Conservation (phyloP, 2,888 invertebrate genomes). For the Drosophila fungiperda region DNA sequence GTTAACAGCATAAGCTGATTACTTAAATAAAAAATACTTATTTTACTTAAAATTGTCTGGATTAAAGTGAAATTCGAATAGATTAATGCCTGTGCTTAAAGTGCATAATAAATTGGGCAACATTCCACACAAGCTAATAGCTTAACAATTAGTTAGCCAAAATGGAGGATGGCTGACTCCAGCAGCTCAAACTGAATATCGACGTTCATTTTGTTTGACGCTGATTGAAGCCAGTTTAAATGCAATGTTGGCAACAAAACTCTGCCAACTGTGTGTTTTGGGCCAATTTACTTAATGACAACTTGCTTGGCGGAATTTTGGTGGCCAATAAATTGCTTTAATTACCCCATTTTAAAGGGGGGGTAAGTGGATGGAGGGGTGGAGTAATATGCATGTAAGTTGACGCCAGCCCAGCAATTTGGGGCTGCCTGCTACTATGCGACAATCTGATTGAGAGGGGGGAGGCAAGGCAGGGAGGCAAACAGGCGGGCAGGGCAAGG, state of each 20-base stretch:
- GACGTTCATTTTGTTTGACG: slow-evolving; percentile 21
- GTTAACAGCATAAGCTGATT: background rate
- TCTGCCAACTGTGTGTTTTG: slow-evolving; percentile 22
- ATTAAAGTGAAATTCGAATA: background rate
- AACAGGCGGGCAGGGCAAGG: slow-evolving; percentile 49
- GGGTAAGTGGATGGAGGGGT: background rate
- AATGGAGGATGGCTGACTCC: background rate
- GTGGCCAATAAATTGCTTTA: slow-evolving; percentile 80
- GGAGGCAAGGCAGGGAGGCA: too few species aligned
- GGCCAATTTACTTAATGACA: slow-evolving; percentile 76
- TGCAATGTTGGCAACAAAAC: slow-evolving; percentile 42
- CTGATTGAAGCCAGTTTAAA: slow-evolving; percentile 33
- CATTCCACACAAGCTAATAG: slow-evolving; percentile 2
- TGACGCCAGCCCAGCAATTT: slow-evolving; percentile 62
- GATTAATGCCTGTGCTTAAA: too few species aligned
- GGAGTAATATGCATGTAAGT: slow-evolving; percentile 74
- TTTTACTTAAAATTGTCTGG: background rate
- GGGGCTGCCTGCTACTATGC: slow-evolving; percentile 23
- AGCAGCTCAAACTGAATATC: slow-evolving; percentile 1
- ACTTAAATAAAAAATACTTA: background rate
- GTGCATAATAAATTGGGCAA: background rate
- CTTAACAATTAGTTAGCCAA: slow-evolving; percentile 15
- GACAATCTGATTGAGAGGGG: slow-evolving; percentile 2
- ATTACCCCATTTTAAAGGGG: slow-evolving; percentile 78
- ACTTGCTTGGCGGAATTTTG: slow-evolving; percentile 61